Evolutionary conservation across 2,888 invertebrate genomes (phyloP), one percentile per base, ranked within the genome.

Genomic region (Coenonympha arcania): DNA sequence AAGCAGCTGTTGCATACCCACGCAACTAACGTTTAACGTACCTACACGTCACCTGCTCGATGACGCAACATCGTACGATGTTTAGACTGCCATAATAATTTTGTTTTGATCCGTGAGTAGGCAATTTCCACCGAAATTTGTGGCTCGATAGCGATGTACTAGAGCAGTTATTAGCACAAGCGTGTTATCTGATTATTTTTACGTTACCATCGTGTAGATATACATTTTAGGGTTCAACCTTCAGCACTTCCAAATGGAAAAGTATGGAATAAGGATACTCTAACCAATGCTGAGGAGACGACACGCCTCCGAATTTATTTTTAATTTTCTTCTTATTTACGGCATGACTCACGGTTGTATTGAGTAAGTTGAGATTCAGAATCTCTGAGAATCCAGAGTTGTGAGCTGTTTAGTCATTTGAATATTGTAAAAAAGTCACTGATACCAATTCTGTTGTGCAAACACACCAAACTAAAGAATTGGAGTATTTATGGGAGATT

Each of bases 51-150:
- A 79, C 15, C 26, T 8, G 6, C 5, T 4, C 43, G 45, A 61
- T 82, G 81, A 80, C 78, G 80, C 59, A 6, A 71, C 53, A 77
- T 81, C 82, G 76, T 75, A 79, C 69, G 79, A 82, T 81, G 63
- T 69, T 69, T 63, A 26, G 31, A 66, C 62, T 57, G 45, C 57
- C 39, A 46, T 54, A 60, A 61, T 59, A 15, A 31, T 49, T 42
- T 39, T 40, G 16, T 60, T 53, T 55, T 37, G 40, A 42, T 51
- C 22, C 24, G 45, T 28, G 28, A 37, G 43, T 31, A 11, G 39
- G 33, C 43, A 24, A 24, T 22, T 44, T 49, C 41, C 42, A 30
- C 24, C 6, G 34, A 49, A 52, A 47, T 41, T 13, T 6, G 20
- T 42, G 34, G 48, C 48, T 36, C 20, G 37, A 33, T 43, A 44